These are phyloP conservation scores for Corythornis vintsioides DNA, from an alignment of 2,113 vertebrate genomes.

Conservation along the genomic window DNA sequence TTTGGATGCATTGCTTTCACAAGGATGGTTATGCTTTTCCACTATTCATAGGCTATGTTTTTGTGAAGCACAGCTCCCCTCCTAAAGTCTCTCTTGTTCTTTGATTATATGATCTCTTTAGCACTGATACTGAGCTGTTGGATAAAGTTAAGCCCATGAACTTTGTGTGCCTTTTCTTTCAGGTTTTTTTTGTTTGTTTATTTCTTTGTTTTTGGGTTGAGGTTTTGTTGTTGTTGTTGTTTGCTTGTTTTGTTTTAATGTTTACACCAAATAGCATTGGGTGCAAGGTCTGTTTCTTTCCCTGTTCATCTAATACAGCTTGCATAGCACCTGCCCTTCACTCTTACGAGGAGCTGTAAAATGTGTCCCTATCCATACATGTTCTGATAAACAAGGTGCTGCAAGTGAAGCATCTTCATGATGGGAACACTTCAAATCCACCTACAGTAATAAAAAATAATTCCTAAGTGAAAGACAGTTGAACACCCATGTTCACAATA, in stretches of 20 bases:
- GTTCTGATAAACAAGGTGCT: not conserved
- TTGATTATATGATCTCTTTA: not conserved
- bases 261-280: not conserved
- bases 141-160: not conserved
- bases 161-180: not conserved
- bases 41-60: not conserved
- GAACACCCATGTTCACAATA: too few relatives aligned
- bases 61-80: not conserved
- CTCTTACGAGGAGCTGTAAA: not conserved
- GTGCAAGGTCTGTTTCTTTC: not conserved
- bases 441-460: not conserved
- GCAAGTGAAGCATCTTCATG: not conserved
- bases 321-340: not conserved
- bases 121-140: not conserved
- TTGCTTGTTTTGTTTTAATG: not conserved
- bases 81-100: not conserved
- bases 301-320: not conserved
- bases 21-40: not conserved
- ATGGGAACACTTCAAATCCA: not conserved
- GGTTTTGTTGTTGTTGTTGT: not conserved
- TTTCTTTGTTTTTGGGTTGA: not conserved
- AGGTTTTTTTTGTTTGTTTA: not conserved
- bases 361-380: accelerated
- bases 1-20: not conserved
- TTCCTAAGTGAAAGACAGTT: not conserved